A percentile compares a stretch with the other conserved stretches of the same genome.
Evolutionary conservation across 2,113 vertebrate genomes (phyloP).

Genomic region (Phasianus colchicus): DNA sequence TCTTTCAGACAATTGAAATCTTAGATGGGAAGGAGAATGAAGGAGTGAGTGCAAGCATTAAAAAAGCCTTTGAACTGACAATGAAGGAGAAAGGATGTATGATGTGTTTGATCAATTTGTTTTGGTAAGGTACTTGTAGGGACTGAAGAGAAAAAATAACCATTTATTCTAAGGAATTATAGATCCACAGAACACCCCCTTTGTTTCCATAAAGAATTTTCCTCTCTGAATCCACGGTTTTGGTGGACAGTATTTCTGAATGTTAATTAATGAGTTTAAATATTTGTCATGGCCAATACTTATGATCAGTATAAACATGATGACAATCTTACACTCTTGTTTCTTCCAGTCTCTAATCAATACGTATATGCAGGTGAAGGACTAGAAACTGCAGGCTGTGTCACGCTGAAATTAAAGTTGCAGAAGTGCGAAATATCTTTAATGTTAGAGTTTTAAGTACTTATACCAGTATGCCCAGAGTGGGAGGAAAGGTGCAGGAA

Average conservation of each 20-base stretch:
- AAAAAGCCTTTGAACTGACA: neutral
- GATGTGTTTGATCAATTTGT: neutral
- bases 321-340: neutral
- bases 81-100: neutral
- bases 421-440: neutral
- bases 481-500: neutral
- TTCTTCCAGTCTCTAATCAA: neutral
- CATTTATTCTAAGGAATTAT: neutral
- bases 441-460: neutral
- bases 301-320: accelerated
- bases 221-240: neutral
- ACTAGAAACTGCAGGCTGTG: neutral
- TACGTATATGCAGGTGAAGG: neutral
- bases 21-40: neutral
- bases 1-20: neutral
- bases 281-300: neutral
- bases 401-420: neutral
- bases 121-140: neutral
- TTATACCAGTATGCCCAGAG: neutral
- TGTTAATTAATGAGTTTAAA: neutral
- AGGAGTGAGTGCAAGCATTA: neutral
- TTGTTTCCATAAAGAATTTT: neutral
- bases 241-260: neutral
- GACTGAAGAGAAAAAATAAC: neutral
- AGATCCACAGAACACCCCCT: neutral